A percentile compares a stretch with the other conserved stretches of the same genome.
These are phyloP conservation scores for Cydia splendana DNA, from an alignment of 1,140 invertebrate species.

Conservation along the genomic window DNA sequence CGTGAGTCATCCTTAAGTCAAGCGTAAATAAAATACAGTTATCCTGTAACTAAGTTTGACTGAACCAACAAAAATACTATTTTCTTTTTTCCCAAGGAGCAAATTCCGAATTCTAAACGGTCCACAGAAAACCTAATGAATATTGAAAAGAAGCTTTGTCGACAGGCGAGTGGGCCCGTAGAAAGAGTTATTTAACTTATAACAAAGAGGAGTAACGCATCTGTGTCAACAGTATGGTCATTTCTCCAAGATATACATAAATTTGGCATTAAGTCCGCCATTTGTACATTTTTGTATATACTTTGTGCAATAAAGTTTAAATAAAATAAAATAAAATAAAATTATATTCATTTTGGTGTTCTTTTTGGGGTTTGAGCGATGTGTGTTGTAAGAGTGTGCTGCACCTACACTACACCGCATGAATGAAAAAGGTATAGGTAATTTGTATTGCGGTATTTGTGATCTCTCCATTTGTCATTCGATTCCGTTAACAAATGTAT, in stretches of 20 bases:
- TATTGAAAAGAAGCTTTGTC: constrained; percentile 20
- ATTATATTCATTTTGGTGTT: background rate
- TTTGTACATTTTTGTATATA: no score
- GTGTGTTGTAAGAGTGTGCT: background rate
- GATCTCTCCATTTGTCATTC: no score
- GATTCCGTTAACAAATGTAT: no score
- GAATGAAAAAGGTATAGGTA: no score
- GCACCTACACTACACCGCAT: no score
- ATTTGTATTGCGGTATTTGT: no score
- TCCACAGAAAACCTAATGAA: constrained; percentile 24
- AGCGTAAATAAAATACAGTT: constrained; percentile 23
- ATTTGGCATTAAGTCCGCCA: no score
- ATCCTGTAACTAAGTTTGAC: background rate
- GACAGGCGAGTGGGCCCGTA: constrained; percentile 4
- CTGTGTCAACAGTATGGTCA: constrained; percentile 30
- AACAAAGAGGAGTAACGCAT: constrained; percentile 21
- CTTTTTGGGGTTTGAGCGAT: background rate
- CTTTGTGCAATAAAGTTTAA: no score
- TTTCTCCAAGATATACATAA: background rate
- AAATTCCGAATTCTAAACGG: constrained; percentile 32
- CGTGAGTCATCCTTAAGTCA: background rate
- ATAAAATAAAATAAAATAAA: no score
- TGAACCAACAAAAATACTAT: constrained; percentile 24
- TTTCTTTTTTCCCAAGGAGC: background rate
- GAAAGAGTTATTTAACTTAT: constrained; percentile 19